Evolutionary conservation across 2,797 vertebrate genomes (phyloP).

Genomic region (Acanthurus leucopareius): DNA sequence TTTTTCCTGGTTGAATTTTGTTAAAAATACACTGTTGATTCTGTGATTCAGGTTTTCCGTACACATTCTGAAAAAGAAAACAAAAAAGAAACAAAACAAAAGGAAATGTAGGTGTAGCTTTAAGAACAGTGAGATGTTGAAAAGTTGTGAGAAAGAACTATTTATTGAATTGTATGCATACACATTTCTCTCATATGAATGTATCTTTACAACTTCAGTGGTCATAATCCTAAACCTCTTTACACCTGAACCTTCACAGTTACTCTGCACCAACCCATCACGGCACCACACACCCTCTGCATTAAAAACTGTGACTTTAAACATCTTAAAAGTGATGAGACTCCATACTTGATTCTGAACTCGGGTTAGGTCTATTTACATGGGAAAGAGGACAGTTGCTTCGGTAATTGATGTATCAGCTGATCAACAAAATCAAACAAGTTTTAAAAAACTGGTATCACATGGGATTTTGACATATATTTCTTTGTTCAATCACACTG

Average conservation of each 20-base stretch:
- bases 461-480: neutral
- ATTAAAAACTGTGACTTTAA: neutral
- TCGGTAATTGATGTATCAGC: neutral
- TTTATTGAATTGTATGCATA: neutral
- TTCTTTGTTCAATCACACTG: neutral
- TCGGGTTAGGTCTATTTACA: constrained; percentile 15
- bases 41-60: neutral
- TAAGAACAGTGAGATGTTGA: constrained; percentile 10
- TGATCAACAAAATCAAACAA: neutral
- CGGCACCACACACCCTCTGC: neutral
- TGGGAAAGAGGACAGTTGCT: neutral
- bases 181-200: neutral
- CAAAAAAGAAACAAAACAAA: neutral
- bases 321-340: neutral
- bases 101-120: constrained; percentile 15
- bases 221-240: neutral
- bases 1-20: constrained; percentile 29
- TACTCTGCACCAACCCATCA: neutral
- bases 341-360: neutral
- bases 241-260: neutral
- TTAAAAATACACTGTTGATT: constrained; percentile 36
- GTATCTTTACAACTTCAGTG: neutral
- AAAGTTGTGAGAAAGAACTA: neutral
- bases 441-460: neutral
- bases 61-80: constrained; percentile 14